These are phyloP conservation scores for Liodrosophila aerea DNA, from an alignment of 2,888 invertebrate species.

Conservation along the genomic window DNA sequence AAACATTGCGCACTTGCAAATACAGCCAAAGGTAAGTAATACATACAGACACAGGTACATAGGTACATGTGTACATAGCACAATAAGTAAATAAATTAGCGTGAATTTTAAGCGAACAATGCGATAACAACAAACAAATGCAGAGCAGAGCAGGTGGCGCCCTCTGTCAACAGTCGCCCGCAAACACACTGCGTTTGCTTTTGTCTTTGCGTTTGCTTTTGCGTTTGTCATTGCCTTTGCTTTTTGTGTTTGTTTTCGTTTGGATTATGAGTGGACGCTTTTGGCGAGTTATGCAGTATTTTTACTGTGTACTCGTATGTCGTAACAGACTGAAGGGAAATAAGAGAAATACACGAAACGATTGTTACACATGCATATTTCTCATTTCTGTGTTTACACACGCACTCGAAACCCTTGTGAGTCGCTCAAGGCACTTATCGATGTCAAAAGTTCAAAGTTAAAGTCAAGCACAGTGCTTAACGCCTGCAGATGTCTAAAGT, in stretches of 20 bases:
- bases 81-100: slow-evolving; percentile 1
- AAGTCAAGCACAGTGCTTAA: slow-evolving; percentile 26
- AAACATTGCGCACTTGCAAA: slow-evolving; percentile 50
- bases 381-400: slow-evolving; percentile 1
- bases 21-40: slow-evolving; percentile 61
- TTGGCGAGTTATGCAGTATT: slow-evolving; percentile 21
- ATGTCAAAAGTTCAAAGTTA: slow-evolving; percentile 36
- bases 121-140: background rate
- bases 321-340: slow-evolving; percentile 61
- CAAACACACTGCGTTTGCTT: no score
- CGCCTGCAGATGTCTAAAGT: background rate
- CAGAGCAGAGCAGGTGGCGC: no score
- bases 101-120: no score
- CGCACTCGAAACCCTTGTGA: slow-evolving; percentile 16
- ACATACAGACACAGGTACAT: background rate
- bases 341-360: slow-evolving; percentile 4
- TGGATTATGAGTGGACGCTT: slow-evolving; percentile 25
- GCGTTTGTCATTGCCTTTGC: slow-evolving; percentile 2
- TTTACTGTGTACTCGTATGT: slow-evolving; percentile 55
- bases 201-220: no score
- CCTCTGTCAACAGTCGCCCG: background rate
- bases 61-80: background rate
- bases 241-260: slow-evolving; percentile 19
- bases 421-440: slow-evolving; percentile 9
- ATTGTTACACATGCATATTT: no score